Evolutionary conservation across 2,888 invertebrate species (phyloP).

Genomic region (Ctena decussata): DNA sequence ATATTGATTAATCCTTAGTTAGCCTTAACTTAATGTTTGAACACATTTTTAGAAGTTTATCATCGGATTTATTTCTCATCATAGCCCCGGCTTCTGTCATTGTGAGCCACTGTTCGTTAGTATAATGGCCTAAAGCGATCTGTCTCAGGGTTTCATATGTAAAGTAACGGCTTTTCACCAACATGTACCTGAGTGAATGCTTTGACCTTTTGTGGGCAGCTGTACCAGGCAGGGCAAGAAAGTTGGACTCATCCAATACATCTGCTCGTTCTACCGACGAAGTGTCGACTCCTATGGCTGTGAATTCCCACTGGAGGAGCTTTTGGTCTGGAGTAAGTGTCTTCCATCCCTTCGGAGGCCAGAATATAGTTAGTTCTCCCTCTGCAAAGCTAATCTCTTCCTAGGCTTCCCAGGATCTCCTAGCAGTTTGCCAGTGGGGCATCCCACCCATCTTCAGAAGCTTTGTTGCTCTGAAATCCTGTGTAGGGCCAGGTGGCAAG

Average conservation of each 20-base stretch:
- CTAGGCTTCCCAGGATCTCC: not conserved
- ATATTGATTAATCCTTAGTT: not conserved
- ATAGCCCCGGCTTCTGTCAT: not conserved
- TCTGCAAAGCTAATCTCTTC: not conserved
- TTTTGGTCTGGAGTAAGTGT: not conserved
- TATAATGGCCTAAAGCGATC: not conserved
- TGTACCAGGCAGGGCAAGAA: not conserved
- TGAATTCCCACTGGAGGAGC: not conserved
- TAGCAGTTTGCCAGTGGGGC: not conserved
- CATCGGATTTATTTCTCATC: not conserved
- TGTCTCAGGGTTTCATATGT: not conserved
- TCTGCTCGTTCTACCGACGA: not conserved
- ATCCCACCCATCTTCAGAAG: not conserved
- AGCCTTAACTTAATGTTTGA: not conserved
- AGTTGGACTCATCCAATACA: not conserved
- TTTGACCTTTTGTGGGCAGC: not conserved
- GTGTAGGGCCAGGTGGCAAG: not conserved
- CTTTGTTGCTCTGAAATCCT: not conserved
- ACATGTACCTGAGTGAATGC: not conserved
- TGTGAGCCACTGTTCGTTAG: not conserved
- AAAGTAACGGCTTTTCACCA: not conserved
- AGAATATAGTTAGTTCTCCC: not conserved
- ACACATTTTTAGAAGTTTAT: not conserved
- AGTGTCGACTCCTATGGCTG: not conserved
- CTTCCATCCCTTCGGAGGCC: not conserved